Base-by-base conservation (phyloP, 2,888 invertebrate genomes). In the Campaea margaritaria region DNA sequence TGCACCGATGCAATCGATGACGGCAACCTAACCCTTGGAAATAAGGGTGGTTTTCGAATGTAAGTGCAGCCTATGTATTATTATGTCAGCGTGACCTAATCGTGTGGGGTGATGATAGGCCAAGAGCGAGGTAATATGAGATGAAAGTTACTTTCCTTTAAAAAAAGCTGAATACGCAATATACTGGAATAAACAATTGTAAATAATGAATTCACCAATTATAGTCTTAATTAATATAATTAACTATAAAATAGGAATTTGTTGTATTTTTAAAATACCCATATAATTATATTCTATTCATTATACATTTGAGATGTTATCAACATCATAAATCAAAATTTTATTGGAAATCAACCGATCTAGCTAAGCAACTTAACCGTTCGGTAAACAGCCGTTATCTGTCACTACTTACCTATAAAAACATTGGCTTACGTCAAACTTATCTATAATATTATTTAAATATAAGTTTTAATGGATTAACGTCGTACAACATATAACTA, bases 101-200 rank as follows among this genome's bases (percentile, higher is more conserved):
- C 42, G 62, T 73, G 62, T 73, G 71, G 81, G 79, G 77, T 70
- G 73, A 69, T 76, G 74, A 58, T 78, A 76, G 80, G 58, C 58
- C 54, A 70, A 64, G 77, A 78, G 74, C 50, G 54, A 42, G 49
- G 44, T 57, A 53, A 51, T 13, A 21, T 2, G 5, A 21, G 21
- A 21, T 21, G 3, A 3, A 21, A 21, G 5, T 21, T 2, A 21
- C 5, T 21, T 21, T 21, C 21, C 2, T 5, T 3, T 3, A 21
- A 21, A 21, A 21, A 21, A 21, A 21, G n/a, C n/a, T n/a, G n/a
- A n/a, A n/a, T n/a, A n/a, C n/a, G n/a, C n/a, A n/a, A n/a, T n/a
- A n/a, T n/a, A n/a, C n/a, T n/a, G n/a, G n/a, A n/a, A n/a, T n/a
- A n/a, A n/a, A n/a, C n/a, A n/a, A n/a, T n/a, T n/a, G n/a, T n/a